phyloP scores from a whole-genome alignment of 2,113 vertebrate genomes.

The Sminthopsis crassicaudata region DNA sequence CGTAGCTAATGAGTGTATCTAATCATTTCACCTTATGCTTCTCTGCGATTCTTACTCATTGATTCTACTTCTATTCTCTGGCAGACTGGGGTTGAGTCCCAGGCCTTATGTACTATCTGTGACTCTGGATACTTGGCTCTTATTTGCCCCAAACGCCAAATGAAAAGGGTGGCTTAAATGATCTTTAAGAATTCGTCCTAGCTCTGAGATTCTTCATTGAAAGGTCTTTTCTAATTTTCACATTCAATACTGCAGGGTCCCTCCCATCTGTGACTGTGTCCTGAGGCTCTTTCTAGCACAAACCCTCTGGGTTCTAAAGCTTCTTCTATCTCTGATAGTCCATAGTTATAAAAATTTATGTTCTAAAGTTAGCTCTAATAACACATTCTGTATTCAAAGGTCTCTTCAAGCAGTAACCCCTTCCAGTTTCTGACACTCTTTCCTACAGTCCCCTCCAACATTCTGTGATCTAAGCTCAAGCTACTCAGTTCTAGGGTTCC shows the following conservation, averaged over 20 bases:
- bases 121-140: background rate
- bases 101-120: background rate
- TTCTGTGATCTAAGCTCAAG: background rate
- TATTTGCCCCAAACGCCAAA: background rate
- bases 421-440: background rate
- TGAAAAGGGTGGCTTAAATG: background rate
- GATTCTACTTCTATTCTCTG: background rate
- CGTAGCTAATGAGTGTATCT: too few relatives aligned
- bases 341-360: background rate
- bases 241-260: background rate
- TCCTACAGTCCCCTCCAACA: background rate
- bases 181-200: background rate
- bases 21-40: background rate
- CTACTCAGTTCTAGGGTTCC: background rate
- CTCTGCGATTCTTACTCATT: background rate
- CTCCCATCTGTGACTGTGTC: background rate
- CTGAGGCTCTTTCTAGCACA: background rate
- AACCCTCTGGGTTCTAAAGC: background rate
- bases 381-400: background rate
- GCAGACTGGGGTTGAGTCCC: background rate
- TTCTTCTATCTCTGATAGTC: background rate
- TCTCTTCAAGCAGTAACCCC: background rate
- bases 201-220: background rate
- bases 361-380: background rate
- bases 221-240: background rate